Base-by-base conservation (phyloP, 2,113 vertebrate species). In the Callocephalon fimbriatum region DNA sequence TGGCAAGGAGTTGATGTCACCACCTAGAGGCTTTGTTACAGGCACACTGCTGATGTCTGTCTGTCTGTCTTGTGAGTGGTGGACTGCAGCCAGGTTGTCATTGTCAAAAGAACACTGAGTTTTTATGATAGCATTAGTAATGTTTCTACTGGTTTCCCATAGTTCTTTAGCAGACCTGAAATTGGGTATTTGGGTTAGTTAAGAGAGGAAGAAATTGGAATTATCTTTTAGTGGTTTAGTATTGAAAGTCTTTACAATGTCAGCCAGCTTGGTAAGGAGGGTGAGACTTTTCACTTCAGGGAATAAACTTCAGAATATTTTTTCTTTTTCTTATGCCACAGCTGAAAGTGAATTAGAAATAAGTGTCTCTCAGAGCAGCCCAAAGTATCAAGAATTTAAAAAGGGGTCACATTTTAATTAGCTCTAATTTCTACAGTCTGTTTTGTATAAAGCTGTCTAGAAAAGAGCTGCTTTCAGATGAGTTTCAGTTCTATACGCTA, bases 241-340 rank as follows among this genome's bases (percentile, higher is more conserved):
- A n/a, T 62, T 61, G 72, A 91, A 70, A 62, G 59, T 51, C 29
- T 67, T 76, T 68, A 78, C 88, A 88, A 68, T 54, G 42, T 70
- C 75, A 89, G 59, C 47, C 25, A 71, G 31, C 15, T 92, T 56
- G 11, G 37, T 73, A 80, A 73, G 31, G 31, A 84, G n/a, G 10
- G n/a, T 51, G 53, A 73, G 44, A 48, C 25, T 82, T 83, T 53
- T 66, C 21, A 42, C 29, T 78, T 77, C 25, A 61, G 89, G 59
- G 54, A 80, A 45, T 50, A 65, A 93, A 62, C 37, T 86, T 86
- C 5, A 77, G 21, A 68, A 32, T 65, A 56, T 54, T 88, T 54
- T 78, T 77, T 44, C 5, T 4, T 58, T 19, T 58, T 80, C 47
- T 7, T 59, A 3, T 73, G n/a, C 32, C 27, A 25, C 37, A 73